Base-by-base conservation (phyloP, 2,113 vertebrate genomes). In the Pelecanoides urinatrix region DNA sequence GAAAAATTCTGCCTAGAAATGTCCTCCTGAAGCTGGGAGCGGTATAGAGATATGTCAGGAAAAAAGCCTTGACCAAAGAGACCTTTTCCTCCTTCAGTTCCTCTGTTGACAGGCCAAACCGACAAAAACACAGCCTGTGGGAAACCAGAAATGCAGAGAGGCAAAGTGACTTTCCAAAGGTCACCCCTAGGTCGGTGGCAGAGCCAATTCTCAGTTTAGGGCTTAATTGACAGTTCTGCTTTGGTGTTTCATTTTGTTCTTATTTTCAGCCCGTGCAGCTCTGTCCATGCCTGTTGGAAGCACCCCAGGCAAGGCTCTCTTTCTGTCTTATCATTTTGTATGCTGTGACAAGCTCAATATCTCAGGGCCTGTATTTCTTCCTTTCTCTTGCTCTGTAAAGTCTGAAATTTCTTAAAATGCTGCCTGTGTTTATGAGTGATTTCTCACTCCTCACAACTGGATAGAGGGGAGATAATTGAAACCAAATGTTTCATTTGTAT, bases 401-500 rank as follows among this genome's bases (percentile, higher is more conserved):
- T 83, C 93, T 87, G 38, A 59, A 78, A 45, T 93, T 90, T 85
- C 92, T 94, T 86, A 61, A 88, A 91, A 88, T 6, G 18, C 56
- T 96, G 93, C 50, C 62, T 88, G 76, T 29, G 1, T 83, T 96
- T 95, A 90, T 76, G 91, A 87, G 67, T 66, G 77, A 94, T 84
- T 90, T 96, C 83, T 92, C 47, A 88, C 80, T 91, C 62, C 59
- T 74, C 73, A 56, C 55, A 94, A 92, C 83, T 89, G 75, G 68
- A 93, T 78, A 92, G 91, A 83, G 56, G 47, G 73, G 74, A 70
- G 71, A 77, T 94, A 82, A 95, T 94, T 87, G 94, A 86, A 97
- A 96, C 77, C 80, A 86, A 93, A 97, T 91, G 94, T 81, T 96
- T 92, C 66, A 29, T 95, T 93, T 88, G 91, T 92, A 75, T 80